Evolutionary conservation across 2,113 vertebrate species (phyloP).

Genomic region (Nothocercus julius): DNA sequence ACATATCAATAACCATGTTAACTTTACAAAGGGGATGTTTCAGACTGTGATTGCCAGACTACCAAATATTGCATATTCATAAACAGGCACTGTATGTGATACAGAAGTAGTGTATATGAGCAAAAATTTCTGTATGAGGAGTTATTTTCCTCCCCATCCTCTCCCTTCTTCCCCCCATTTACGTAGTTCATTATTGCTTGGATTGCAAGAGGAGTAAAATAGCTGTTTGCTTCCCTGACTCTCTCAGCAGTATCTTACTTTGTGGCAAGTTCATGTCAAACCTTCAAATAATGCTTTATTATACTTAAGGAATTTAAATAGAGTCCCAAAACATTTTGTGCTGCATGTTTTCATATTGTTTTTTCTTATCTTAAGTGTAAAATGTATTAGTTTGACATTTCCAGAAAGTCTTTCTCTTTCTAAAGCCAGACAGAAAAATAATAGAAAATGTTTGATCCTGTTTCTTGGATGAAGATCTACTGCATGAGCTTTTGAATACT

Average conservation of each 20-base stretch:
- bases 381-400: constrained; percentile 51
- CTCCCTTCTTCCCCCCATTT: background rate
- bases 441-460: constrained; percentile 44
- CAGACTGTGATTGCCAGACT: background rate
- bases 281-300: background rate
- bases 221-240: background rate
- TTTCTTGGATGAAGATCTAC: constrained; percentile 50
- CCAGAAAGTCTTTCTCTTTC: constrained; percentile 32
- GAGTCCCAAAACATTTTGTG: constrained; percentile 8
- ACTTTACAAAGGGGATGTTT: background rate
- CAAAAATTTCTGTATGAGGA: background rate
- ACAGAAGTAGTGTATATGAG: background rate
- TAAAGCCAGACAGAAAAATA: constrained; percentile 52
- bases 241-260: background rate
- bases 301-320: background rate
- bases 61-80: background rate
- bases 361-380: constrained; percentile 45
- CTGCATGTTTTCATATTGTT: constrained; percentile 10
- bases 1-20: rapidly evolving
- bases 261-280: background rate
- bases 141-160: background rate
- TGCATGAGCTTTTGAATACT: constrained; percentile 36
- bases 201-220: background rate
- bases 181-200: background rate
- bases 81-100: background rate